These are phyloP conservation scores for Chelonia mydas DNA, from an alignment of 2,797 vertebrate species.

Conservation along the genomic window DNA sequence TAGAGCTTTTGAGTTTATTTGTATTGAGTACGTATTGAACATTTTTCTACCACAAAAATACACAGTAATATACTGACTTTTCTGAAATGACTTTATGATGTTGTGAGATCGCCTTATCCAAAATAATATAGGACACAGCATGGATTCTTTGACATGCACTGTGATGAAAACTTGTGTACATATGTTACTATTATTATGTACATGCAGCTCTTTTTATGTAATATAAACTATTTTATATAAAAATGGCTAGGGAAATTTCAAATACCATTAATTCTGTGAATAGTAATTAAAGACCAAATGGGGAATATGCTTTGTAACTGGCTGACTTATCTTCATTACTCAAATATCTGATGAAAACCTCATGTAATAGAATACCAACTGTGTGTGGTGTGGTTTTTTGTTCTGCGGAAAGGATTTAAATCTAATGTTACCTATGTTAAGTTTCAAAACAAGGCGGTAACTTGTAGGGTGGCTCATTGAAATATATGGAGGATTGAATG, in stretches of 20 bases:
- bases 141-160: background rate
- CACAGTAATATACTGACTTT: background rate
- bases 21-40: background rate
- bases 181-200: background rate
- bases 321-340: slow-evolving; percentile 48
- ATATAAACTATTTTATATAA: background rate
- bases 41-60: background rate
- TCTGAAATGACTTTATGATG: background rate
- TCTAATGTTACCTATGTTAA: slow-evolving; percentile 15
- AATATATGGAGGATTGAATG: background rate
- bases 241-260: slow-evolving; percentile 44
- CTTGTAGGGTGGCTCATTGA: background rate
- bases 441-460: background rate
- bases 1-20: background rate
- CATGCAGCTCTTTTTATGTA: background rate
- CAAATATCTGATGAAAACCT: slow-evolving; percentile 62
- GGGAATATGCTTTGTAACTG: slow-evolving; percentile 39
- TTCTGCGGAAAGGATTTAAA: slow-evolving; percentile 28
- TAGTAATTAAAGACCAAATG: slow-evolving; percentile 47
- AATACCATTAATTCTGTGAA: slow-evolving; percentile 45
- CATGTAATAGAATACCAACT: slow-evolving; percentile 10
- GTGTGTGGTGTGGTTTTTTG: background rate
- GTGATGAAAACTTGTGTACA: background rate
- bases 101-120: background rate
- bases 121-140: slow-evolving; percentile 24